A percentile compares a stretch with the other conserved stretches of the same genome.
These are phyloP conservation scores for Centroberyx gerrardi DNA, from an alignment of 2,797 vertebrate genomes.

Conservation along the genomic window DNA sequence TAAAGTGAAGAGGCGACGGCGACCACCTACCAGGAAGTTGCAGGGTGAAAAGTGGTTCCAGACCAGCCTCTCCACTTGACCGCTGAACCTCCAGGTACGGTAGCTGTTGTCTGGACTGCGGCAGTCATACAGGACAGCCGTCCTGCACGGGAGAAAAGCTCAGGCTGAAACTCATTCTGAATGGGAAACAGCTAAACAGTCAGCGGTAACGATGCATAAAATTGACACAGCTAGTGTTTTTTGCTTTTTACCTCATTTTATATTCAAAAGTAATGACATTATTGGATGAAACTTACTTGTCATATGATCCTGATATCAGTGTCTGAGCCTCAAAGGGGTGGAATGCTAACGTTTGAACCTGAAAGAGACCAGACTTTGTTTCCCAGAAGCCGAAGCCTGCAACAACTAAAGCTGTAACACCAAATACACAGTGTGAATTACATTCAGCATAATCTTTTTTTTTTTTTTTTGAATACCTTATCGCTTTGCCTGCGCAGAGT, in stretches of 20 bases:
- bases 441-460: not conserved
- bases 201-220: too few relatives aligned
- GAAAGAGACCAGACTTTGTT: conserved; percentile 26
- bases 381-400: not conserved
- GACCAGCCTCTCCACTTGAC: conserved; percentile 93
- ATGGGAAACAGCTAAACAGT: too few relatives aligned
- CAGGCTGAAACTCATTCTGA: not conserved
- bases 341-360: conserved; percentile 96
- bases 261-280: not conserved
- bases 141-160: conserved; percentile 79
- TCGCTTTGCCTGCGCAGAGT: conserved; percentile 90
- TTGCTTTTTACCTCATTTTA: too few relatives aligned
- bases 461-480: conserved; percentile 85
- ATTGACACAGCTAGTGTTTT: too few relatives aligned
- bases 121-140: conserved; percentile 93
- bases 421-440: not conserved
- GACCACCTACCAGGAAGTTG: conserved; percentile 90
- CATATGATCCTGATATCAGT: conserved; percentile 95
- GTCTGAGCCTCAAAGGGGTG: conserved; percentile 98
- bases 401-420: not conserved
- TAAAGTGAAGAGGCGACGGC: not conserved
- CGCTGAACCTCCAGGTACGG: conserved; percentile 95
- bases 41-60: conserved; percentile 98
- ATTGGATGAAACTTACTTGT: conserved; percentile 88
- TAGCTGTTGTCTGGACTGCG: conserved; percentile 91